Evolutionary conservation across 2,888 invertebrate genomes (phyloP).

Genomic region (Leptinotarsa haldemani): DNA sequence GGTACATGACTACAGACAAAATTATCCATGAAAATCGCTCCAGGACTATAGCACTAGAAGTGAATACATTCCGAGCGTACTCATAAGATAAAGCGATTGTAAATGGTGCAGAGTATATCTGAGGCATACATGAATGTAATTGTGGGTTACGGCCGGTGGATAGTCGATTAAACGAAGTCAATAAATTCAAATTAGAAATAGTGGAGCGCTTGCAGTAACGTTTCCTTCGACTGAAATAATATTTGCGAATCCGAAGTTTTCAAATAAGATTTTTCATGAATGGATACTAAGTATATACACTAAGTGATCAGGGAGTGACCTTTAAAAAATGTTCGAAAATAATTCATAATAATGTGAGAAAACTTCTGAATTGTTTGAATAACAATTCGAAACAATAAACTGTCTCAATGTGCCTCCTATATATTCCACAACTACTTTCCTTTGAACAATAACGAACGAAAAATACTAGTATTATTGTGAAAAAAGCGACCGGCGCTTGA

Average conservation of each 20-base stretch:
- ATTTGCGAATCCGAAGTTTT: background rate
- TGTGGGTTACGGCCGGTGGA: slow-evolving; percentile 12
- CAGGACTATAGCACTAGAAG: background rate
- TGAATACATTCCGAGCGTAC: background rate
- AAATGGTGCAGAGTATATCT: slow-evolving; percentile 11
- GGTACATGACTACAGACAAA: no score
- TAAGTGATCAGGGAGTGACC: no score
- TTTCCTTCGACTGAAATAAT: background rate
- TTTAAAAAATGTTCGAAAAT: no score
- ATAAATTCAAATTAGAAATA: slow-evolving; percentile 19
- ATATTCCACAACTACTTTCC: no score
- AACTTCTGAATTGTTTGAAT: no score
- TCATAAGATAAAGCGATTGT: slow-evolving; percentile 10
- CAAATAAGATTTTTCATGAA: background rate
- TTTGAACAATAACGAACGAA: no score
- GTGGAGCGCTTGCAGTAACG: background rate
- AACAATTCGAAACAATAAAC: no score
- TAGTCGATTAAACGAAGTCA: slow-evolving; percentile 7
- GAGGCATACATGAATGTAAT: slow-evolving; percentile 16
- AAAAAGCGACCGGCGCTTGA: no score
- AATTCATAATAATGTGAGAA: no score
- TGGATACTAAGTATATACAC: no score
- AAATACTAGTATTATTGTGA: no score
- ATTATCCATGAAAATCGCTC: background rate
- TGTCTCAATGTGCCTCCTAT: no score